Base-by-base conservation (phyloP, 2,113 vertebrate genomes). In the Microtus pennsylvanicus region DNA sequence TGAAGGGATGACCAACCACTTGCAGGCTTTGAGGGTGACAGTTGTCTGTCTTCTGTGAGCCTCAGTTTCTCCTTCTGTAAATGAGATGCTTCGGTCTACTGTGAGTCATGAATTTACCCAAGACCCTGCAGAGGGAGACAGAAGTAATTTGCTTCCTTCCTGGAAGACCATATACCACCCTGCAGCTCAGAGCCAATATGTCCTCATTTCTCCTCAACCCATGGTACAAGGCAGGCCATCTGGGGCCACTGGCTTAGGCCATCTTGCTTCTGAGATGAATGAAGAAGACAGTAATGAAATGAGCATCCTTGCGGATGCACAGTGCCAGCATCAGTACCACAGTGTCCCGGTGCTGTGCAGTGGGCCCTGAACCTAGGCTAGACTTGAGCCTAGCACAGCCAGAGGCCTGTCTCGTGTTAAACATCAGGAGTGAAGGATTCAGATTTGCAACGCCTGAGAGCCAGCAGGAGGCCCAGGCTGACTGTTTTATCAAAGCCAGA, bases 201-300 rank as follows among this genome's bases (percentile, higher is more conserved):
- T 26, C n/a, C 7, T 28, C 9, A 0, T 45, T 69, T 24, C 61
- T 28, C 19, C 58, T 14, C 55, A 45, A 52, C 35, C 70, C 75
- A 22, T 0, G 4, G 63, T 16, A 0, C 12, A 7, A 47, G 0
- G 42, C n/a, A 1, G 30, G 26, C 45, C 9, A 16, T 10, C 63
- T 14, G 11, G 19, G 74, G 63, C 90, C 28, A 1, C 24, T 21
- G 38, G 35, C 24, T 1, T 21, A 11, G 38, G 82, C 38, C 22
- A 0, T 38, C 12, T 24, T 45, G 4, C 30, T 55, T 45, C 47
- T 9, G 14, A 76, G 69, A 75, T 10, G 5, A 6, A 7, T 3
- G 2, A 9, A 10, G 61, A 58, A 14, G 61, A 50, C 10, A 7
- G 13, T 50, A 12, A 10, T 24, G 24, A 35, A 45, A 24, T 61